These are phyloP conservation scores for Eulacestoma nigropectus DNA, from an alignment of 2,113 vertebrate genomes.

Conservation along the genomic window DNA sequence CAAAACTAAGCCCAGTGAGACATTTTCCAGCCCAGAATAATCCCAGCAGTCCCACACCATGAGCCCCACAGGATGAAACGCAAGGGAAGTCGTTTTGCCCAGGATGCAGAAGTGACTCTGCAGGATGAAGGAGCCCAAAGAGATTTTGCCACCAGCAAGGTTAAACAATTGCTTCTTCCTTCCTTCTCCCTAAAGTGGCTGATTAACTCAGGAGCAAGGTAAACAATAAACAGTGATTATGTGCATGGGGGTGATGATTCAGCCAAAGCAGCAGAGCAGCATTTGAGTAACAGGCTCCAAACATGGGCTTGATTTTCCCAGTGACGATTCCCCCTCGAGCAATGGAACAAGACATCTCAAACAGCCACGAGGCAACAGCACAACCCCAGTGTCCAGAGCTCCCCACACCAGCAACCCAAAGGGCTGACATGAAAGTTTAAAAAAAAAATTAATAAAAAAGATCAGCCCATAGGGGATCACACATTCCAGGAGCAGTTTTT, in stretches of 20 bases:
- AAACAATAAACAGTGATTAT: conserved; percentile 57
- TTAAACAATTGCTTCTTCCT: conserved; percentile 24
- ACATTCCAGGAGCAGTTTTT: neutral
- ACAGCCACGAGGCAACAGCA: neutral
- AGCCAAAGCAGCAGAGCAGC: conserved; percentile 29
- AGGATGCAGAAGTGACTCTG: neutral
- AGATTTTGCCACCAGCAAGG: conserved; percentile 19
- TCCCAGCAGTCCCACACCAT: neutral
- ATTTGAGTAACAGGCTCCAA: conserved; percentile 33
- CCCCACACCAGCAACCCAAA: neutral
- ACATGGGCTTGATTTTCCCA: conserved; percentile 24
- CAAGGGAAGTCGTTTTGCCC: neutral
- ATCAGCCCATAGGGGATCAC: neutral
- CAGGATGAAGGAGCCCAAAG: neutral
- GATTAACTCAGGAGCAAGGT: conserved; percentile 48
- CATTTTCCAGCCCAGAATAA: neutral
- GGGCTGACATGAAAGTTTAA: neutral
- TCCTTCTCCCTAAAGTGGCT: neutral
- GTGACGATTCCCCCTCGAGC: neutral
- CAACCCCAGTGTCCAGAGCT: neutral
- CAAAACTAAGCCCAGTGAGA: neutral
- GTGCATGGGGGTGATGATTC: conserved; percentile 45
- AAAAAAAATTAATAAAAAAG: neutral
- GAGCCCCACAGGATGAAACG: neutral
- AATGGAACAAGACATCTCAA: neutral